These are phyloP conservation scores for Machimus atricapillus DNA, from an alignment of 2,888 invertebrate species.

Conservation along the genomic window DNA sequence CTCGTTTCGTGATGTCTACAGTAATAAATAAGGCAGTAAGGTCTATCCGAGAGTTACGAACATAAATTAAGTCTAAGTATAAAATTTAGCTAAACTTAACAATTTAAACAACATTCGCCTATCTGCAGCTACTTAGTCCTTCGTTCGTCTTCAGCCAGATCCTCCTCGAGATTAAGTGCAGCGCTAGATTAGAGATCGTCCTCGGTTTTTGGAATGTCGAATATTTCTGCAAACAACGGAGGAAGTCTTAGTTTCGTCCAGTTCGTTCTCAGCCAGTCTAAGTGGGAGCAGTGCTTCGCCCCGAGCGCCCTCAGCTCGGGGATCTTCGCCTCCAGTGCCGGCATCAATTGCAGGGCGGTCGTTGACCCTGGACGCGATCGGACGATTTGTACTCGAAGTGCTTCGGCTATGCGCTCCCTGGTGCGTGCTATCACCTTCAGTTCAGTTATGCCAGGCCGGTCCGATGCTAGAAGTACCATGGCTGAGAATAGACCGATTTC, in stretches of 20 bases:
- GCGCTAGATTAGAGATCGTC: constrained; percentile 65
- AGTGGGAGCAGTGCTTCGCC: constrained; percentile 79
- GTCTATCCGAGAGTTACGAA: background rate
- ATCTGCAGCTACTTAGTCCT: constrained; percentile 1
- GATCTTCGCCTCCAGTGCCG: constrained; percentile 67
- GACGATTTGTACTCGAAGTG: constrained; percentile 80
- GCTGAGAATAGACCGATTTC: constrained; percentile 91
- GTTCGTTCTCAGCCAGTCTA: constrained; percentile 90
- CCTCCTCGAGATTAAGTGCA: background rate
- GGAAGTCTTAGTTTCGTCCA: constrained; percentile 87
- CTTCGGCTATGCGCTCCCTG: constrained; percentile 84
- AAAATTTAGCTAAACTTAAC: constrained; percentile 37
- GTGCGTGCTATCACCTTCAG: constrained; percentile 78
- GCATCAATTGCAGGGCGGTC: constrained; percentile 62
- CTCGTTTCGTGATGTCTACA: constrained; percentile 8
- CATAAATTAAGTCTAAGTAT: constrained; percentile 29
- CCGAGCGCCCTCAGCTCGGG: constrained; percentile 84
- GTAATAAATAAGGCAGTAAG: constrained; percentile 28
- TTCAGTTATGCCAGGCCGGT: constrained; percentile 82
- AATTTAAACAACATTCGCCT: constrained; percentile 28
- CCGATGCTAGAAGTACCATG: constrained; percentile 81
- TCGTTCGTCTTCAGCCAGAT: background rate
- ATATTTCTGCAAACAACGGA: constrained; percentile 94
- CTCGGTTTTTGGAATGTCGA: constrained; percentile 90
- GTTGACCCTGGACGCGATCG: constrained; percentile 60